phyloP scores from a whole-genome alignment of 2,113 vertebrate genomes.

The Microcebus griseorufus region DNA sequence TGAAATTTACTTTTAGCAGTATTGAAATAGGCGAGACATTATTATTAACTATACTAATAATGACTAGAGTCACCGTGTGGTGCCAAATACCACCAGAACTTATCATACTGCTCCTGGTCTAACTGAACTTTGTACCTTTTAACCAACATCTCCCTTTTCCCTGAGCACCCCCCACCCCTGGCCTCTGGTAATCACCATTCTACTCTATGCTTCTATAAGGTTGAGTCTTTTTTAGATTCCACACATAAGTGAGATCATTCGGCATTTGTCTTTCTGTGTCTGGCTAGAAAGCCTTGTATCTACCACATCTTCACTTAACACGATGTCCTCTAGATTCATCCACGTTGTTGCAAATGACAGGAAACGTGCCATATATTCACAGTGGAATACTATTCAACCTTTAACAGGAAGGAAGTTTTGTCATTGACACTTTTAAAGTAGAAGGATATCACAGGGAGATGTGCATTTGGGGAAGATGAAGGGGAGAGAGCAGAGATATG shows the following conservation, averaged over 20 bases:
- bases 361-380: neutral
- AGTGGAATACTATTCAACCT: neutral
- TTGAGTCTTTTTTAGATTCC: neutral
- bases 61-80: too few relatives aligned
- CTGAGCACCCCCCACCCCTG: too few relatives aligned
- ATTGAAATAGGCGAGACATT: neutral
- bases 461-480: neutral
- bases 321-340: neutral
- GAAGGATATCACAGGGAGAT: neutral
- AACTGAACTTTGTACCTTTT: neutral
- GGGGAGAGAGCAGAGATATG: neutral
- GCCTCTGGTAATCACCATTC: too few relatives aligned
- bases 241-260: neutral
- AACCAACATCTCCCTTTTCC: neutral
- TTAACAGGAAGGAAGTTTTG: neutral
- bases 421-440: neutral
- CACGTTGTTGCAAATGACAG: neutral
- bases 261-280: neutral
- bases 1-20: neutral
- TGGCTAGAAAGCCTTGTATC: neutral
- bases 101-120: neutral
- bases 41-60: neutral
- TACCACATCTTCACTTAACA: neutral
- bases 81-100: neutral
- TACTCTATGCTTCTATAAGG: neutral